A percentile compares a stretch with the other conserved stretches of the same genome.
phyloP scores from a whole-genome alignment of 2,797 vertebrate genomes.

The Mormyrus hasselquistii region DNA sequence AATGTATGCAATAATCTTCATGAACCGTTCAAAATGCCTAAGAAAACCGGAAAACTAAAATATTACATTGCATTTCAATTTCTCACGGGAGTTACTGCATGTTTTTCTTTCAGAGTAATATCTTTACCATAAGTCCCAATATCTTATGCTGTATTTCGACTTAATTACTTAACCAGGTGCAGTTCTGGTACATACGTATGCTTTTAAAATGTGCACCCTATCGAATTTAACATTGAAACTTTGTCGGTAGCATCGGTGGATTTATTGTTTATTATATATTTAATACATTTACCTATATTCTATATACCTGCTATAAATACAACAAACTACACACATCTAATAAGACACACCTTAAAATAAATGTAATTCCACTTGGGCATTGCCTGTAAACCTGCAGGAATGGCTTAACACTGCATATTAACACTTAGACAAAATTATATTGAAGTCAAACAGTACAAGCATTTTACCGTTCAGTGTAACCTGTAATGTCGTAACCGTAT shows the following conservation, averaged over 20 bases:
- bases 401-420: not conserved
- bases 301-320: not conserved
- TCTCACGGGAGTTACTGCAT: not conserved
- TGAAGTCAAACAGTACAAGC: not conserved
- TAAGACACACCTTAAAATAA: not conserved
- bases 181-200: not conserved
- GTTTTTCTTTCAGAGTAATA: not conserved
- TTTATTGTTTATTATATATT: not conserved
- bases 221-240: not conserved
- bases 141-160: conserved; percentile 3
- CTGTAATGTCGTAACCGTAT: not conserved
- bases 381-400: not conserved
- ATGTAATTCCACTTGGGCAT: not conserved
- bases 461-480: not conserved
- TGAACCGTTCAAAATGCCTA: not conserved
- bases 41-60: not conserved
- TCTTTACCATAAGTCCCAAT: not conserved
- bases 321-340: not conserved
- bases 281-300: not conserved
- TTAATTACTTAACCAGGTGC: not conserved
- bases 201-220: not conserved
- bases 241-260: not conserved
- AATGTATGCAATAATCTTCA: not conserved
- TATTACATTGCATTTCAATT: not conserved
- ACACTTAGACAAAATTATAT: not conserved